phyloP scores from a whole-genome alignment of 2,113 vertebrate species.

The Myotis yumanensis region DNA sequence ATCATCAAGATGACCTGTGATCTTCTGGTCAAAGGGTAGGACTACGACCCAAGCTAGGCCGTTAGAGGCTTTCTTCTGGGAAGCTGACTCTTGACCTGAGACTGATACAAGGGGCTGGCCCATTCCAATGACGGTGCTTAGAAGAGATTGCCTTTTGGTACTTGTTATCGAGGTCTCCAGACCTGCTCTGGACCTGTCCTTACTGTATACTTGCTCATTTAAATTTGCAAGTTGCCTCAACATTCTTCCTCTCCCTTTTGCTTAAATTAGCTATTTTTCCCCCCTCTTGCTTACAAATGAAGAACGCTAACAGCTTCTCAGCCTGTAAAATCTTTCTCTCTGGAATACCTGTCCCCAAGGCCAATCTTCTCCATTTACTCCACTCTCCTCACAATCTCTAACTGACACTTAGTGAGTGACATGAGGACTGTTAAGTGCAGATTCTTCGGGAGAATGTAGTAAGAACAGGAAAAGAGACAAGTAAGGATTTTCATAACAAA shows the following conservation, averaged over 20 bases:
- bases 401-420: not conserved
- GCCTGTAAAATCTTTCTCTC: not conserved
- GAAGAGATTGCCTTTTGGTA: not conserved
- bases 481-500: conserved; percentile 11
- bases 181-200: not conserved
- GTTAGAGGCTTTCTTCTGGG: not conserved
- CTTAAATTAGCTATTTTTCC: not conserved
- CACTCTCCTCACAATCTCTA: not conserved
- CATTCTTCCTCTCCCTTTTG: not conserved
- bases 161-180: not conserved
- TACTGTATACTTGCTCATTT: not conserved
- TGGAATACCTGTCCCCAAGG: not conserved
- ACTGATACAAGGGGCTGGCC: not conserved
- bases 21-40: not conserved
- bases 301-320: not conserved
- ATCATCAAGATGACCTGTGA: not conserved
- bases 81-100: not conserved
- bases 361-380: not conserved
- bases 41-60: not conserved
- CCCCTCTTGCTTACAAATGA: not conserved
- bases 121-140: not conserved
- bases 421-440: not conserved
- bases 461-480: not conserved
- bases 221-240: conserved; percentile 1
- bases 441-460: conserved; percentile 10